Conservation (phyloP, 2,113 vertebrate genomes). For the Lichenostomus cassidix region DNA sequence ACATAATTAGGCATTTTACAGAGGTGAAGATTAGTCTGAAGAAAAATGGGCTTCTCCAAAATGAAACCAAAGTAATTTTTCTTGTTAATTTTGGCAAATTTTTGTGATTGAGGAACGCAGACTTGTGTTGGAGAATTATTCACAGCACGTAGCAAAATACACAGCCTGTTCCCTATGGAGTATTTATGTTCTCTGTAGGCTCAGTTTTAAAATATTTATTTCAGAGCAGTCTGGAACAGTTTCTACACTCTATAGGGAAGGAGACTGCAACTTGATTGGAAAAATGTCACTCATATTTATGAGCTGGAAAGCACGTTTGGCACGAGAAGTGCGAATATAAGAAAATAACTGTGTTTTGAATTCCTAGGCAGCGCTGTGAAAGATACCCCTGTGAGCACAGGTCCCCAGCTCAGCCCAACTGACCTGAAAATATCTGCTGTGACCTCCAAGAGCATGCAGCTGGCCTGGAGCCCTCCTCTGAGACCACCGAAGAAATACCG, state of each 20-base stretch:
- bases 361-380: constrained; percentile 38
- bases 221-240: background rate
- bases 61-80: background rate
- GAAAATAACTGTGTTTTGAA: background rate
- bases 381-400: background rate
- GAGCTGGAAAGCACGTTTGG: background rate
- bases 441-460: constrained; percentile 82
- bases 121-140: background rate
- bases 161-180: background rate
- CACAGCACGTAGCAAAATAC: background rate
- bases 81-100: background rate
- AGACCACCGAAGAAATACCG: constrained; percentile 79
- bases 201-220: background rate
- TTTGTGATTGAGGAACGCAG: background rate
- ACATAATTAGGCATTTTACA: background rate
- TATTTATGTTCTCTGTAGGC: background rate
- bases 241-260: background rate
- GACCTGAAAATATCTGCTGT: constrained; percentile 83
- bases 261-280: background rate
- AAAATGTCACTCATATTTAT: background rate
- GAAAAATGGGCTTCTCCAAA: background rate
- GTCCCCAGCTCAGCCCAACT: constrained; percentile 77
- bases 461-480: constrained; percentile 82
- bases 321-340: background rate
- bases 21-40: background rate